These are phyloP conservation scores for Conomelus anceps DNA, from an alignment of 2,888 invertebrate genomes.

Conservation along the genomic window DNA sequence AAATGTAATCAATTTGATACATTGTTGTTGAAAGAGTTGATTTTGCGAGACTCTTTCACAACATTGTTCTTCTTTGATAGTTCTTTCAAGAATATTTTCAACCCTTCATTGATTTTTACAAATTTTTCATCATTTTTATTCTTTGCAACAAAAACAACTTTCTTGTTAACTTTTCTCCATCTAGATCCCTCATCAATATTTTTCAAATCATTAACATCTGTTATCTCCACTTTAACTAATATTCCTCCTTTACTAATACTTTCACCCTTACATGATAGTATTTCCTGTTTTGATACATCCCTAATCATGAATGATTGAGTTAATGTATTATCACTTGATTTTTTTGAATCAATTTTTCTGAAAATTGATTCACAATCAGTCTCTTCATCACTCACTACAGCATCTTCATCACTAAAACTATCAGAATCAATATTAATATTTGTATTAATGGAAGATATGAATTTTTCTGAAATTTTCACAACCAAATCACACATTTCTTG, in stretches of 20 bases:
- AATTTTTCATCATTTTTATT: background rate
- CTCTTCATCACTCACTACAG: background rate
- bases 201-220: background rate
- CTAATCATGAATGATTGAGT: background rate
- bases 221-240: conserved; percentile 7
- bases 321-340: background rate
- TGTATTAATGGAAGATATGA: background rate
- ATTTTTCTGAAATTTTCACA: background rate
- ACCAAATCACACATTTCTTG: background rate
- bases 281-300: background rate
- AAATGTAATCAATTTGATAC: background rate
- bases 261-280: background rate
- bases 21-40: background rate
- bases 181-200: background rate
- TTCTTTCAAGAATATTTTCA: background rate
- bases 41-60: background rate
- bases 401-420: background rate
- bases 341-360: background rate
- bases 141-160: conserved; percentile 3
- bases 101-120: background rate
- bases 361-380: background rate
- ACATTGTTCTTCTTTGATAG: background rate
- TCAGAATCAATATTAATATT: background rate
- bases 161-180: background rate
- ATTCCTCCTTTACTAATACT: background rate